phyloP scores from a whole-genome alignment of 2,113 vertebrate genomes.

The Telmatochromis bifrenatus region DNA sequence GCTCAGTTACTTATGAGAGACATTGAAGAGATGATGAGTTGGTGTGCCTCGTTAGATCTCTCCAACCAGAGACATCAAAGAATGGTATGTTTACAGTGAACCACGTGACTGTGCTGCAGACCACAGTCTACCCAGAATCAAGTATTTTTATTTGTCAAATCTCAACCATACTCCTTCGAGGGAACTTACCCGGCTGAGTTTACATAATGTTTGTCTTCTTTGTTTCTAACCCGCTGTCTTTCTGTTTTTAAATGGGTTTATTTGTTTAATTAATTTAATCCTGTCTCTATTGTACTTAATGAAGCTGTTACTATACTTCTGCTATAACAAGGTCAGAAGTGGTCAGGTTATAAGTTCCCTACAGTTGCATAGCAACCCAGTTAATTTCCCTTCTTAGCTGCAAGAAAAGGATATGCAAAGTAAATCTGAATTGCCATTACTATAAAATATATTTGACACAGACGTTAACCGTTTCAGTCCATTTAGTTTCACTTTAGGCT shows the following conservation, averaged over 20 bases:
- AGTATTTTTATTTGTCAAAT: neutral
- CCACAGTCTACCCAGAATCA: neutral
- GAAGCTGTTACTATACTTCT: neutral
- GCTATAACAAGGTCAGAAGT: neutral
- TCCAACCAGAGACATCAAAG: neutral
- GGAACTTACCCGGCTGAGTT: neutral
- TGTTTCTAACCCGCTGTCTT: neutral
- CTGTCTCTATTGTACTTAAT: neutral
- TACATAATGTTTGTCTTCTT: neutral
- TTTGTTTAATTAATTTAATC: neutral
- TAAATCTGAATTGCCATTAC: neutral
- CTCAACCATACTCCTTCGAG: neutral
- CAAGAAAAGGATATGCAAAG: neutral
- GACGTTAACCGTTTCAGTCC: neutral
- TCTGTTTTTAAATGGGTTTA: neutral
- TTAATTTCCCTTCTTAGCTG: neutral
- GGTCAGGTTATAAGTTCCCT: neutral
- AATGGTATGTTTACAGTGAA: neutral
- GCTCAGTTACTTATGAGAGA: slow-evolving; percentile 61
- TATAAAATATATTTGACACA: neutral
- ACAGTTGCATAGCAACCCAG: slow-evolving; percentile 4
- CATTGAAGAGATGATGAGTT: slow-evolving; percentile 66
- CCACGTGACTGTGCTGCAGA: neutral
- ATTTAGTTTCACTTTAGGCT: neutral
- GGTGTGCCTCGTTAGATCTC: neutral